Conservation (phyloP, 2,888 invertebrate genomes). For the Boloria selene region DNA sequence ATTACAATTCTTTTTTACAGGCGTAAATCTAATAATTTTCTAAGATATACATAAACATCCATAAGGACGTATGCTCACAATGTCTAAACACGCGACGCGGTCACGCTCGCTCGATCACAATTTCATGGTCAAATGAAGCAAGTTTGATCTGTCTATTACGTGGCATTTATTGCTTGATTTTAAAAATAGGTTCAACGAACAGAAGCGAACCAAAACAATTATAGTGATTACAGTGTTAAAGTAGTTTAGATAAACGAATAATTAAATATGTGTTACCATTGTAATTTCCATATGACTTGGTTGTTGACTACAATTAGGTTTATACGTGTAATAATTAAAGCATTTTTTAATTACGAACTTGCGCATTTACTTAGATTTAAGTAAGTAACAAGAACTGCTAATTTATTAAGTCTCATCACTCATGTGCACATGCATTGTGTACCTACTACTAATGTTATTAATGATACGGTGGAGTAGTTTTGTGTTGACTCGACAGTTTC, state of each 20-base stretch:
- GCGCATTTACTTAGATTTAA: neutral
- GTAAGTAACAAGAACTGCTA: conserved; percentile 56
- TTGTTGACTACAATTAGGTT: too few relatives aligned
- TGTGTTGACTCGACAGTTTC: conserved; percentile 3
- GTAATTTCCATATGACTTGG: too few relatives aligned
- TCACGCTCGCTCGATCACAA: conserved; percentile 68
- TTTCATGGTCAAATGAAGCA: conserved; percentile 75
- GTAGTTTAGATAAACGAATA: neutral
- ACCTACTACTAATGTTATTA: conserved; percentile 46
- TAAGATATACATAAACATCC: conserved; percentile 22
- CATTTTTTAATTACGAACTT: too few relatives aligned
- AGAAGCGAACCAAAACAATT: conserved; percentile 38
- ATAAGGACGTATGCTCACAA: conserved; percentile 51
- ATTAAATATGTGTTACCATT: neutral
- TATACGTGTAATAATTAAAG: too few relatives aligned
- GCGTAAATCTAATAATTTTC: conserved; percentile 15
- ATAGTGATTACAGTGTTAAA: conserved; percentile 5
- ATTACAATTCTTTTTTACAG: neutral
- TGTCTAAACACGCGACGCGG: conserved; percentile 59
- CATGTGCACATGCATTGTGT: conserved; percentile 49
- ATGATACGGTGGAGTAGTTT: conserved; percentile 45
- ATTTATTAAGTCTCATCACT: too few relatives aligned
- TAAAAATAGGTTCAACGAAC: conserved; percentile 63
- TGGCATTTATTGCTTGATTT: conserved; percentile 56
- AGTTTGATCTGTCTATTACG: conserved; percentile 69